Base-by-base conservation (phyloP, 2,797 vertebrate genomes). In the Pangasius sanitwongsei region DNA sequence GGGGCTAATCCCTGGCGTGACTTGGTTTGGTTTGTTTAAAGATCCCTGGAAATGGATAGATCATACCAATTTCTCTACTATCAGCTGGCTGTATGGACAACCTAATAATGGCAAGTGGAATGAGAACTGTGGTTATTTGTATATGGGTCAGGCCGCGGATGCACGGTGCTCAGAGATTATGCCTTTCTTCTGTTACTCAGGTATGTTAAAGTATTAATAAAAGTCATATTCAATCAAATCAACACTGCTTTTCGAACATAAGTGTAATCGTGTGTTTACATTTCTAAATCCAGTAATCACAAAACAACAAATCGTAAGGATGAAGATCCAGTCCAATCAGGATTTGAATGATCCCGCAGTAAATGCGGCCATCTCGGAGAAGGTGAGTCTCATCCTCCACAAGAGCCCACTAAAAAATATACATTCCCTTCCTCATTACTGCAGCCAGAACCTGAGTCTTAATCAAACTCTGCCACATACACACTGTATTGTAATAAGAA, bases 151-250 rank as follows among this genome's bases (percentile, higher is more conserved):
- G 15, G 37, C 31, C 0, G 25, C 6, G 48, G 82, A 65, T 65
- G 3, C 57, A 48, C 2, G 13, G 82, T 63, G 81, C 37, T 1
- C 59, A n/a, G 11, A 83, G 0, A 4, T 18, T 25, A 18, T 28
- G 82, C 59, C 82, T 65, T 83, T 83, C 41, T 83, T 83, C 15
- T 83, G 82, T 48, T 83, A 65, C 41, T n/a, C 59, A 18, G 61
- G 59, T 83, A n/a, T 61, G 80, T 83, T 81, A 37, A 18, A 55
- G 0, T 57, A 57, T 34, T 20, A 80, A 1, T 37, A 4, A 63
- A 11, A 9, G 9, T 20, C 1, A 55, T 8, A 13, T 55, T 20
- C n/a, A 34, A 15, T 55, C 1, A n/a, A 1, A 63, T 44, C 0
- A 4, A 2, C 2, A 4, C 12, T 83, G 57, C 12, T 41, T 83